Conservation (phyloP, 2,113 vertebrate genomes). For the Myrmecobius fasciatus region DNA sequence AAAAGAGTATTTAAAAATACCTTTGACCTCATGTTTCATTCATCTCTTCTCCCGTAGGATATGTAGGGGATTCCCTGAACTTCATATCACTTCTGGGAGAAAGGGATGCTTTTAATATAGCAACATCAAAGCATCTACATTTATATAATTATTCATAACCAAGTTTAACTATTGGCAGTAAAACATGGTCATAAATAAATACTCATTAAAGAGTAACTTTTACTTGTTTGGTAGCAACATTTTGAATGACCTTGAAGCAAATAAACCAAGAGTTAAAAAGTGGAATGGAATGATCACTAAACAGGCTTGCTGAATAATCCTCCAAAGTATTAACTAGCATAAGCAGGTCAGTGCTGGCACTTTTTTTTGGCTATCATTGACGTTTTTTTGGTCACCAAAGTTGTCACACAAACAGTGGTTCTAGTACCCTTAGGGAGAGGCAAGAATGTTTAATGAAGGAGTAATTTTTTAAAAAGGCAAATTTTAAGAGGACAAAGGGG, state of each 20-base stretch:
- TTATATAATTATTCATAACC: conserved; percentile 17
- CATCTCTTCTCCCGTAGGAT: conserved; percentile 2
- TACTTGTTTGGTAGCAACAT: conserved; percentile 24
- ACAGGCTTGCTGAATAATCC: neutral
- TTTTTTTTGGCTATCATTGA: conserved; percentile 16
- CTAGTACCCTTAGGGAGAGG: neutral
- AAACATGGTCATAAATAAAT: neutral
- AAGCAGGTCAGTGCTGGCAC: neutral
- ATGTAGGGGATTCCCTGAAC: conserved; percentile 4
- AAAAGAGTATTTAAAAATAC: conserved; percentile 19
- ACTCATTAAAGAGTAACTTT: neutral
- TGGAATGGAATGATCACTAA: conserved; percentile 39
- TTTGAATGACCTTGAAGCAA: conserved; percentile 5
- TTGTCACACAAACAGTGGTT: neutral
- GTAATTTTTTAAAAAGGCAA: conserved; percentile 1
- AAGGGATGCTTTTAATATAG: neutral
- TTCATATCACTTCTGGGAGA: neutral
- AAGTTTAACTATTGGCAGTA: neutral
- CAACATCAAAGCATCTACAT: neutral
- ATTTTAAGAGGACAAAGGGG: conserved; percentile 40
- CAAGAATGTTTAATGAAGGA: neutral
- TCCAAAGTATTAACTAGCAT: neutral
- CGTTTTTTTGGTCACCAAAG: neutral
- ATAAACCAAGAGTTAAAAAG: conserved; percentile 41
- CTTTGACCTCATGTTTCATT: neutral